Evolutionary conservation across 2,113 vertebrate species (phyloP), one percentile per base, ranked within the genome.

Genomic region (Micromys minutus): DNA sequence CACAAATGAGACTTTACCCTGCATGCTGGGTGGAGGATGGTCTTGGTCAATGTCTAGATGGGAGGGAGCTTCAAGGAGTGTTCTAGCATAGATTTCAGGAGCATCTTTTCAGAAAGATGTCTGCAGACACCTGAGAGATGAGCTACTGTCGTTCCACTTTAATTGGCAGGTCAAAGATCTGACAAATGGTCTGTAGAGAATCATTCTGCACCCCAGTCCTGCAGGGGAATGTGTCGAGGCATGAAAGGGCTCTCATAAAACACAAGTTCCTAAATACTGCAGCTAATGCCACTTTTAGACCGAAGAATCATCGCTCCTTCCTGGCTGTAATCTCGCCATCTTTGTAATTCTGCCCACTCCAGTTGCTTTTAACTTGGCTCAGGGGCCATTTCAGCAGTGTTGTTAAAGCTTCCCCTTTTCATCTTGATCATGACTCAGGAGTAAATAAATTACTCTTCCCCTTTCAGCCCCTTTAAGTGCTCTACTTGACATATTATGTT

Each of bases 1-100:
- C 34, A 5, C 65, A 75, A 1, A 1, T 0, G 1, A 69, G 87
- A 15, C 9, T 3, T 45, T 4, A 7, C 45, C 7, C 71, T 39
- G 12, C 1, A 29, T 19, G 39, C 71, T 10, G 67, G 69, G 81
- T 15, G 34, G 47, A 19, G 6, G n/a, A 55, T 9, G 75, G 59
- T 16, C 76, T 45, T 50, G 45, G 45, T 59, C 16, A 76, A 39
- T 36, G 57, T 36, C 89, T 39, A 5, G 69, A 61, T 87, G 71
- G 39, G 55, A 12, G 39, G 65, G 75, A 1, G n/a, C 61, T 24
- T 50, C 7, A 10, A n/a, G 74, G 81, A 8, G 26, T 65, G 17
- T 3, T 45, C 59, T 71, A 29, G 80, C 22, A 29, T 17, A n/a
- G 42, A 29, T 42, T 67, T 42, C 39, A 65, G 67, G 39, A 81